Conservation (phyloP, 2,113 vertebrate genomes). For the Sporophila hypoxantha region DNA sequence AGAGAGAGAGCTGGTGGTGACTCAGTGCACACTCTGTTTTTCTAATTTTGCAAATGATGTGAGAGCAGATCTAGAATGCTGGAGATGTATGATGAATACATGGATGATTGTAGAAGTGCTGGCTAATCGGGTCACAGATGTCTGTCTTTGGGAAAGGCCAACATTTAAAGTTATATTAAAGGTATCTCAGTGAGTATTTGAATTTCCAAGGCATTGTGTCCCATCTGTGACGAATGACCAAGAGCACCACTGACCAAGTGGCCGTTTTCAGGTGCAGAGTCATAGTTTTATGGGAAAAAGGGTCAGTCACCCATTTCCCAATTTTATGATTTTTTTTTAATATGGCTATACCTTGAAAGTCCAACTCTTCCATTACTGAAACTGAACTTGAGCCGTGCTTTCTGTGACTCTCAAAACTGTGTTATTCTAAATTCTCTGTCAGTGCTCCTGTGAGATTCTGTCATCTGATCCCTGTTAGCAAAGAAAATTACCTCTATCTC, state of each 20-base stretch:
- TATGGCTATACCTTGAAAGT: background rate
- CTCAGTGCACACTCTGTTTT: background rate
- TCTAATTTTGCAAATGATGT: background rate
- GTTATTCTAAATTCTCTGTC: background rate
- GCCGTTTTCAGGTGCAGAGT: background rate
- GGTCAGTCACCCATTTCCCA: background rate
- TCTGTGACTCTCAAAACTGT: background rate
- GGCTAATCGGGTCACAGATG: background rate
- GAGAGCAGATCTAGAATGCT: background rate
- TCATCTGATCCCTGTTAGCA: background rate
- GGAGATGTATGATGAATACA: background rate
- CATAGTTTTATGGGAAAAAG: background rate
- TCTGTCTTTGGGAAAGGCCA: background rate
- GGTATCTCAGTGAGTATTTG: background rate
- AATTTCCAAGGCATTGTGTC: background rate
- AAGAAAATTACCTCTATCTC: background rate
- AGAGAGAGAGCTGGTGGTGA: background rate
- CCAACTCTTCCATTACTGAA: background rate
- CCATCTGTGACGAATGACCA: background rate
- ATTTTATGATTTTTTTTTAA: background rate
- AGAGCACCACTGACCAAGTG: background rate
- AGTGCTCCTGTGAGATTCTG: background rate
- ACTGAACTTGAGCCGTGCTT: background rate
- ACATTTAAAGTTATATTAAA: background rate
- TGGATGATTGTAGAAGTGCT: background rate